These are phyloP conservation scores for Hyaena hyaena DNA, from an alignment of 2,113 vertebrate species.

Conservation along the genomic window DNA sequence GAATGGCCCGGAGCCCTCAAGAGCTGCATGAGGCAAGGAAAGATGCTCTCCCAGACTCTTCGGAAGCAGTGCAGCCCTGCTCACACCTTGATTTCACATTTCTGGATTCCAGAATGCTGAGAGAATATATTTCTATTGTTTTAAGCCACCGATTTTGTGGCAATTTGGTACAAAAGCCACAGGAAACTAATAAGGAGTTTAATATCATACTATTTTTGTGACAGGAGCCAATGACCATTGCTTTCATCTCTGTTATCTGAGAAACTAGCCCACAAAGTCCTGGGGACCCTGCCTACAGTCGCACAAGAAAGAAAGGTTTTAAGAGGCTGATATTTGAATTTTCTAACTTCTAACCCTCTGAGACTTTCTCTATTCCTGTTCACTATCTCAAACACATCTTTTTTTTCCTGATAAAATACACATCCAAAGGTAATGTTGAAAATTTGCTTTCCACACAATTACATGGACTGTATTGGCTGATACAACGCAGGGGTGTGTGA, in stretches of 20 bases:
- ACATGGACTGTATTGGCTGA: background rate
- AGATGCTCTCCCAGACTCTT: background rate
- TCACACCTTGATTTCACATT: background rate
- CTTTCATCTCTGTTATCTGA: background rate
- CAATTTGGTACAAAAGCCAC: background rate
- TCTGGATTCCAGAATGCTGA: background rate
- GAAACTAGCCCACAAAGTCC: background rate
- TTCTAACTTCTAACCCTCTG: background rate
- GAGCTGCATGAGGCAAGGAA: background rate
- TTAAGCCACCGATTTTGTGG: background rate
- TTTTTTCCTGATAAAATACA: background rate
- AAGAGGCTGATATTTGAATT: background rate
- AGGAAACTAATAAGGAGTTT: background rate
- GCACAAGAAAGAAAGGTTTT: background rate
- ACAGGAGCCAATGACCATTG: background rate
- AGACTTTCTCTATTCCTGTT: background rate
- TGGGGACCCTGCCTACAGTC: background rate
- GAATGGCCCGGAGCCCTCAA: background rate
- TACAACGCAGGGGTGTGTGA: background rate
- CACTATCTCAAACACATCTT: background rate
- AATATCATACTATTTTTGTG: background rate
- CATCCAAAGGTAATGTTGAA: background rate
- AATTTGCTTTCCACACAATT: background rate
- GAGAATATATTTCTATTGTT: background rate
- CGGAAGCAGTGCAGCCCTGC: background rate